phyloP scores from a whole-genome alignment of 2,888 invertebrate species.

The Yponomeuta plumbellus region DNA sequence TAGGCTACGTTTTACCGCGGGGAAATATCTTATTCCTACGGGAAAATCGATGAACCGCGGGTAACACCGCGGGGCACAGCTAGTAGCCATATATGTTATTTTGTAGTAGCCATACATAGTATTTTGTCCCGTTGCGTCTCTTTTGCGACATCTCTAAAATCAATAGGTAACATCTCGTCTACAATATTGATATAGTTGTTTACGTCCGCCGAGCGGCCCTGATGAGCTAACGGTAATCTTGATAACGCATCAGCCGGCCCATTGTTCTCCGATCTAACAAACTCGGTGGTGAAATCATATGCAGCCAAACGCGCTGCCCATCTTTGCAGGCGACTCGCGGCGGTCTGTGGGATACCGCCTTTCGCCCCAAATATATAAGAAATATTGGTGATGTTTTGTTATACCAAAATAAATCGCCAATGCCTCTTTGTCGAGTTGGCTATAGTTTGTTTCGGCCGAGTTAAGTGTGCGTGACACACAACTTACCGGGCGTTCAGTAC shows the following conservation, averaged over 20 bases:
- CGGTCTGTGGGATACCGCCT: conserved; percentile 11
- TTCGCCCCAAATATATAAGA: conserved; percentile 15
- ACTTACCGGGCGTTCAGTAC: conserved; percentile 19
- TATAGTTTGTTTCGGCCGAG: conserved; percentile 2
- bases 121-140: too few species aligned
- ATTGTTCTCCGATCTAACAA: conserved; percentile 4
- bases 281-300: conserved; percentile 13
- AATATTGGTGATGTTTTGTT: conserved; percentile 24
- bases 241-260: conserved; percentile 12
- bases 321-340: conserved; percentile 13
- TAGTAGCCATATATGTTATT: too few species aligned
- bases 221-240: conserved; percentile 2
- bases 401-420: conserved; percentile 27
- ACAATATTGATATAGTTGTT: too few species aligned
- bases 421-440: conserved; percentile 22
- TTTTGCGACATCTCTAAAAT: too few species aligned
- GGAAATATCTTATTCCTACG: too few species aligned
- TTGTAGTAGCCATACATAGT: too few species aligned
- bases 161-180: too few species aligned
- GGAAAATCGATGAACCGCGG: too few species aligned
- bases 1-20: too few species aligned
- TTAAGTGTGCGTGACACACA: conserved; percentile 14
- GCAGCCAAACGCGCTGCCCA: conserved; percentile 9
- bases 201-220: too few species aligned
- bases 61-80: too few species aligned